Conservation (phyloP, 1,140 invertebrate species). For the Sogatella furcifera region DNA sequence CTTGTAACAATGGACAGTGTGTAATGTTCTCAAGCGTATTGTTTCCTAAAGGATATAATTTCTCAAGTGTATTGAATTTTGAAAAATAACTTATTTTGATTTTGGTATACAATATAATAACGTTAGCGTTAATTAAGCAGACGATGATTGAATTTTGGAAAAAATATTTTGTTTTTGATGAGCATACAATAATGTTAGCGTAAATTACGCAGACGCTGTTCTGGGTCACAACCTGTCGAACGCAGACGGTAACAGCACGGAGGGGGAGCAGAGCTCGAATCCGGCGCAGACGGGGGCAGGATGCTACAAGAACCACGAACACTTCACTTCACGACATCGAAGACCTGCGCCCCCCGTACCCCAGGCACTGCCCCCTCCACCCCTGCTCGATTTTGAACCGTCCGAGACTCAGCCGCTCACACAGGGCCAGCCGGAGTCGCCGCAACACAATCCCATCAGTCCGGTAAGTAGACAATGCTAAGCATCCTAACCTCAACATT, state of each 20-base stretch:
- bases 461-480: constrained; percentile 13
- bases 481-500: not conserved
- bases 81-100: no score
- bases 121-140: no score
- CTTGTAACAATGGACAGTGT: no score
- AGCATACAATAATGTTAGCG: no score
- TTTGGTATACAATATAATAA: no score
- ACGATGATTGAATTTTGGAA: no score
- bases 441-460: constrained; percentile 29
- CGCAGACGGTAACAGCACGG: constrained; percentile 74
- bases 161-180: no score
- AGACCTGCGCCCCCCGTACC: constrained; percentile 1
- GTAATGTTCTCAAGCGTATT: no score
- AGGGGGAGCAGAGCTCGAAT: constrained; percentile 60
- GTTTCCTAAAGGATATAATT: no score
- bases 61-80: no score
- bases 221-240: constrained; percentile 82
- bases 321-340: constrained; percentile 10
- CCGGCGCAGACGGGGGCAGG: constrained; percentile 63
- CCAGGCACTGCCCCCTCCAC: constrained; percentile 39
- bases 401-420: constrained; percentile 43
- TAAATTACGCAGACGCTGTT: not conserved
- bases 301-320: constrained; percentile 75
- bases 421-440: constrained; percentile 41
- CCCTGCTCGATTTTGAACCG: constrained; percentile 28